phyloP scores from a whole-genome alignment of 2,113 vertebrate species.

The Melozone crissalis region DNA sequence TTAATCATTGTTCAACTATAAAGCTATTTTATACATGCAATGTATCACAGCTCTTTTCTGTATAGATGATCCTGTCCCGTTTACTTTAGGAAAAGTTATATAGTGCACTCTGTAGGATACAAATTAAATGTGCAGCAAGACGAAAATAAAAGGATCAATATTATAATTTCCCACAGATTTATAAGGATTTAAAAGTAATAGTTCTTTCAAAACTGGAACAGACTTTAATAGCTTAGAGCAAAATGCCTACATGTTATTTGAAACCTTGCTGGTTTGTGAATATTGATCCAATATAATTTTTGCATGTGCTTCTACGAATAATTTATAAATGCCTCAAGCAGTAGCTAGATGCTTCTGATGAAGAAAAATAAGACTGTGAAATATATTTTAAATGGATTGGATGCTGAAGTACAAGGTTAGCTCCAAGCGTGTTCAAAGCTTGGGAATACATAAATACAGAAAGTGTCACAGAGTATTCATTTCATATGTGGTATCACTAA shows the following conservation, averaged over 20 bases:
- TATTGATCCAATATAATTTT: conserved; percentile 52
- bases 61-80: not conserved
- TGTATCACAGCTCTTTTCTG: not conserved
- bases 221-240: not conserved
- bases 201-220: conserved; percentile 25
- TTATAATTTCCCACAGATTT: conserved; percentile 36
- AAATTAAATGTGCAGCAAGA: conserved; percentile 45
- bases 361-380: conserved; percentile 5
- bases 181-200: conserved; percentile 55
- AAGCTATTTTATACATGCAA: not conserved
- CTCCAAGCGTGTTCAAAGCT: not conserved
- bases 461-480: not conserved
- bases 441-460: not conserved
- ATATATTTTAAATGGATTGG: not conserved
- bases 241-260: conserved; percentile 22
- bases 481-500: not conserved
- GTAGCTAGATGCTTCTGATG: conserved; percentile 20
- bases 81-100: conserved; percentile 28
- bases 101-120: conserved; percentile 4
- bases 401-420: not conserved
- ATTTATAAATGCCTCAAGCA: conserved; percentile 25
- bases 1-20: conserved; percentile 13
- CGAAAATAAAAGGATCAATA: conserved; percentile 41
- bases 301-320: conserved; percentile 30
- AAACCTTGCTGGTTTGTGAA: conserved; percentile 28